Conservation (phyloP, 1,140 invertebrate genomes). For the Drosophila willistoni region DNA sequence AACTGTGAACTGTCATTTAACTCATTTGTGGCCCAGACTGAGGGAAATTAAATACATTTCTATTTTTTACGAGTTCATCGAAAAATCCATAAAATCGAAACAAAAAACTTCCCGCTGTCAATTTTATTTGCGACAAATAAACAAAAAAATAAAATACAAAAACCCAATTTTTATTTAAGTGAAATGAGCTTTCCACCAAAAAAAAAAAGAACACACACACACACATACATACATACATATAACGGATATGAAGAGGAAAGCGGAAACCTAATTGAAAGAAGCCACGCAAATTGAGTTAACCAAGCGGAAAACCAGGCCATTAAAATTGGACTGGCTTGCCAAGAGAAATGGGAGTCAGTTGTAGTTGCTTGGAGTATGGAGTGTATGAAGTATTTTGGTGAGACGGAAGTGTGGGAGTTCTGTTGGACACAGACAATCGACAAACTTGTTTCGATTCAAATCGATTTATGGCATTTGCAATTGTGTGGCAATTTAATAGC, state of each 20-base stretch:
- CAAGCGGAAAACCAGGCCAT: constrained; percentile 79
- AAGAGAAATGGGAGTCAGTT: constrained; percentile 31
- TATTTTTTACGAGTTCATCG: constrained; percentile 77
- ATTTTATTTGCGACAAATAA: constrained; percentile 77
- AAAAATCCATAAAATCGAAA: constrained; percentile 60
- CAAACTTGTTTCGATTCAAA: constrained; percentile 29
- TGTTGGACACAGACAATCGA: constrained; percentile 5
- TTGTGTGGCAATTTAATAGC: constrained; percentile 79
- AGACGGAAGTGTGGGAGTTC: constrained; percentile 28
- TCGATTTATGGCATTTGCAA: constrained; percentile 77
- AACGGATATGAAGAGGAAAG: constrained; percentile 20
- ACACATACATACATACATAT: constrained; percentile 1
- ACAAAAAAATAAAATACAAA: constrained; percentile 53
- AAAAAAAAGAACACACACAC: constrained; percentile 18
- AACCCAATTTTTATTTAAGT: constrained; percentile 58
- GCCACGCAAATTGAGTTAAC: constrained; percentile 80
- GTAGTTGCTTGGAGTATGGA: constrained; percentile 15
- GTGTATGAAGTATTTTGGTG: constrained; percentile 15
- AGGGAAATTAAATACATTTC: constrained; percentile 64
- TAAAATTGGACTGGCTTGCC: constrained; percentile 58
- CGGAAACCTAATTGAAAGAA: constrained; percentile 79
- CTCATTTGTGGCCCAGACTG: constrained; percentile 63
- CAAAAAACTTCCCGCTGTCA: constrained; percentile 30
- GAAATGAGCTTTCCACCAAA: constrained; percentile 61
- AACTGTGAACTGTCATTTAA: constrained; percentile 56